Percentiles rank a stretch among this genome's conserved stretches.
These are phyloP conservation scores for Cheilosia variabilis DNA, from an alignment of 2,888 invertebrate species.

Conservation along the genomic window DNA sequence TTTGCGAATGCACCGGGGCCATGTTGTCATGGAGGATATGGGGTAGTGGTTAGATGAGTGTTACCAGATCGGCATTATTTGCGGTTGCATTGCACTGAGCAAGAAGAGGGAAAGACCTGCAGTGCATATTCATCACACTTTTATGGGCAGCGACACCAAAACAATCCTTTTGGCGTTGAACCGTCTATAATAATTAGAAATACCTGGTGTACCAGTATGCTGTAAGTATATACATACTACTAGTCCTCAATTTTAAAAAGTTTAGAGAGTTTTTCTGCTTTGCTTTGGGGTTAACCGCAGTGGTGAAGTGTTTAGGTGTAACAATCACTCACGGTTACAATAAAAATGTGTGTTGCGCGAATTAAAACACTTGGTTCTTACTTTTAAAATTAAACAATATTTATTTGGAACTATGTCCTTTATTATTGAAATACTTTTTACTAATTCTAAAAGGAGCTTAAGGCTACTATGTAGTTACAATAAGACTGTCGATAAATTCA, in stretches of 20 bases:
- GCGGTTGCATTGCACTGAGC: constrained; percentile 10
- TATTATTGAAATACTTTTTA: too few relatives aligned
- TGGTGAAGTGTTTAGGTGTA: constrained; percentile 28
- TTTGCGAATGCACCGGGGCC: constrained; percentile 58
- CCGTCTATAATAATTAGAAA: constrained; percentile 58
- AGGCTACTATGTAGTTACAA: too few relatives aligned
- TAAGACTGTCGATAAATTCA: too few relatives aligned
- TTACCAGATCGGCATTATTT: constrained; percentile 50
- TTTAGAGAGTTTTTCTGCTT: constrained; percentile 15
- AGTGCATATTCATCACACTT: constrained; percentile 49
- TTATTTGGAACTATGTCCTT: too few relatives aligned
- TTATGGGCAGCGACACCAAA: constrained; percentile 29
- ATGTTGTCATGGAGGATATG: constrained; percentile 43
- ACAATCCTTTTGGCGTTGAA: constrained; percentile 47
- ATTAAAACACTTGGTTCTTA: too few relatives aligned
- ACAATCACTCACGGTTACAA: constrained; percentile 28
- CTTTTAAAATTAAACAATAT: too few relatives aligned
- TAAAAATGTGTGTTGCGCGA: constrained; percentile 29
- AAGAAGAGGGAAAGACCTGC: neutral
- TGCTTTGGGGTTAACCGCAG: constrained; percentile 1
- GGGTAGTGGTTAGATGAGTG: constrained; percentile 32
- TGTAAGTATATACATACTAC: constrained; percentile 13
- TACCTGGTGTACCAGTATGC: constrained; percentile 12
- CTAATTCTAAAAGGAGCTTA: too few relatives aligned
- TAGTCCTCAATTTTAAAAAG: constrained; percentile 33